These are phyloP conservation scores for Sesia bembeciformis DNA, from an alignment of 2,888 invertebrate species.

Conservation along the genomic window DNA sequence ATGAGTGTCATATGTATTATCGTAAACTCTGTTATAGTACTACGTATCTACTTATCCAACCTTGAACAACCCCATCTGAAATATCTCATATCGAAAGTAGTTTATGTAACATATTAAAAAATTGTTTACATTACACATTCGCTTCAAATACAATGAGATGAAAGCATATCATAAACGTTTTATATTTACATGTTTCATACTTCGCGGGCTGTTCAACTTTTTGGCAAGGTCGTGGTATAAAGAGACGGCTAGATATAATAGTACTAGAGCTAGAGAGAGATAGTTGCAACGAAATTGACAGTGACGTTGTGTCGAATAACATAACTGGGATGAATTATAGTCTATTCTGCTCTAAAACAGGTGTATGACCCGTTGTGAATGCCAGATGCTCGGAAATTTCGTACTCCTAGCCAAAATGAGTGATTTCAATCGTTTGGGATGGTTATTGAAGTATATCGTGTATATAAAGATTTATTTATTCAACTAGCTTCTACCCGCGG, in stretches of 20 bases:
- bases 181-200: conserved; percentile 14
- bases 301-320: conserved; percentile 18
- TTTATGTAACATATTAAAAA: not conserved
- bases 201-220: conserved; percentile 36
- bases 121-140: not conserved
- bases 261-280: conserved; percentile 14
- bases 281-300: not conserved
- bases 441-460: no score
- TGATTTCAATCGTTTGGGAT: no score
- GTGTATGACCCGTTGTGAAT: conserved; percentile 18
- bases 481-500: no score
- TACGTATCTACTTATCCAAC: no score
- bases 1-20: no score
- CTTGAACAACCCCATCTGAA: no score
- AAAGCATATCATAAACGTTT: not conserved
- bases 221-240: conserved; percentile 36
- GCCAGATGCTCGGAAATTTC: not conserved
- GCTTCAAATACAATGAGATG: not conserved
- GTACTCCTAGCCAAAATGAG: not conserved
- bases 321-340: conserved; percentile 14
- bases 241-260: conserved; percentile 13
- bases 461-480: no score
- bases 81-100: not conserved
- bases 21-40: no score
- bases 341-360: conserved; percentile 11